Evolutionary conservation across 2,797 vertebrate genomes (phyloP), one percentile per base, ranked within the genome.

Genomic region (Petrocephalus schoutedeni): DNA sequence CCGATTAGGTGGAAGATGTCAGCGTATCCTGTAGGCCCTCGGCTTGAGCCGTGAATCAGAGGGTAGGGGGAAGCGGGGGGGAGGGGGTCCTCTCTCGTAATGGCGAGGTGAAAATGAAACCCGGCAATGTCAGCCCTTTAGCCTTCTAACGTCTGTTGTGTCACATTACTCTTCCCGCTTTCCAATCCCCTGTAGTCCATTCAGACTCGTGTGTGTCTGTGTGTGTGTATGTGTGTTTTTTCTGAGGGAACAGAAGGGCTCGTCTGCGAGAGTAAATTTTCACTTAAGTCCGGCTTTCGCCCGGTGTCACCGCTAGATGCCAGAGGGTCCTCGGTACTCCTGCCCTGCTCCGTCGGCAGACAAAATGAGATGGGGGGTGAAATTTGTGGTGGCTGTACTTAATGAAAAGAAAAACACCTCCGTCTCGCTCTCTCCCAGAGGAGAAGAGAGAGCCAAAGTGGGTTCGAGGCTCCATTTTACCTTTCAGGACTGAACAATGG

Each of bases 71-170:
- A 80, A 71, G 77, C 0, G 49, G 28, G 19, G 36, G 61, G 53
- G 12, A 16, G 28, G 61, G 23, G 23, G 57, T 57, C 56, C 23
- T 88, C 87, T 80, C 51, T 51, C 88, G 19, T 85, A 92, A 89
- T 0, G 91, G 89, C 83, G 93, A 92, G 90, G 93, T 93, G 92
- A 94, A 92, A 92, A 92, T 93, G 92, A 91, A 93, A 91, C 91
- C 89, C 85, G 86, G 89, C 89, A 61, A 86, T 91, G 92, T 92
- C 91, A 89, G 89, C 91, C 92, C 74, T 93, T 94, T 92, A 93
- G 90, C 88, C 86, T 67, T 54, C 23, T 59, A 90, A 90, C 89
- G 88, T 91, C 89, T 89, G 89, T 87, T 89, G 87, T 89, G 88
- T 88, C 91, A 92, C 51, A 87, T 93, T 93, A 90, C 87, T 90